These are phyloP conservation scores for Hypsibius dujardini DNA, from an alignment of 1,140 invertebrate species.

Conservation along the genomic window DNA sequence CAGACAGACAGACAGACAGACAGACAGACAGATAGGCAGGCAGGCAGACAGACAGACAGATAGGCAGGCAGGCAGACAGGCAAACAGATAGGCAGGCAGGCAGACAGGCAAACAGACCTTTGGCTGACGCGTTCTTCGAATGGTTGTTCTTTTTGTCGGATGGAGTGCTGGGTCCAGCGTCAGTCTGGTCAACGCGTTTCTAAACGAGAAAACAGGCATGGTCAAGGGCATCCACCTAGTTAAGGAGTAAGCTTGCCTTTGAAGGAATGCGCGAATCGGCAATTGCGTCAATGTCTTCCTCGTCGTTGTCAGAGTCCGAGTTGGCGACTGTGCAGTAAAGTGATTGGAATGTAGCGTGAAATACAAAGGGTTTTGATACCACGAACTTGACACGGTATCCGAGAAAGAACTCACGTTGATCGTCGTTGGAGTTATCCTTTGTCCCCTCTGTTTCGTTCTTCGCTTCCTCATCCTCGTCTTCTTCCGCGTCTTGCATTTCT, in stretches of 20 bases:
- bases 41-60: no score
- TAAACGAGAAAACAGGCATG: neutral
- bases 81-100: no score
- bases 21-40: no score
- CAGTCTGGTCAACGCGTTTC: neutral
- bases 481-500: slow-evolving; percentile 34
- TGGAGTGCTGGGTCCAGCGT: neutral
- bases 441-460: slow-evolving; percentile 24
- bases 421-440: slow-evolving; percentile 16
- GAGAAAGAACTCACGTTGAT: neutral
- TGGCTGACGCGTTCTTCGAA: neutral
- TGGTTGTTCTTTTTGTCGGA: neutral
- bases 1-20: no score
- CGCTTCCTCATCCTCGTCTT: slow-evolving; percentile 32
- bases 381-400: neutral
- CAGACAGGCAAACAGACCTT: no score
- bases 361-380: neutral
- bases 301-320: slow-evolving; percentile 20
- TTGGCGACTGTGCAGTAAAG: no score
- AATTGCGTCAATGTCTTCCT: neutral
- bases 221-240: neutral
- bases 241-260: neutral
- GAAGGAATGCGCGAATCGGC: neutral
- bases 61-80: no score
- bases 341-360: neutral